phyloP scores from a whole-genome alignment of 2,888 invertebrate genomes.

The Melangyna quadrimaculata region DNA sequence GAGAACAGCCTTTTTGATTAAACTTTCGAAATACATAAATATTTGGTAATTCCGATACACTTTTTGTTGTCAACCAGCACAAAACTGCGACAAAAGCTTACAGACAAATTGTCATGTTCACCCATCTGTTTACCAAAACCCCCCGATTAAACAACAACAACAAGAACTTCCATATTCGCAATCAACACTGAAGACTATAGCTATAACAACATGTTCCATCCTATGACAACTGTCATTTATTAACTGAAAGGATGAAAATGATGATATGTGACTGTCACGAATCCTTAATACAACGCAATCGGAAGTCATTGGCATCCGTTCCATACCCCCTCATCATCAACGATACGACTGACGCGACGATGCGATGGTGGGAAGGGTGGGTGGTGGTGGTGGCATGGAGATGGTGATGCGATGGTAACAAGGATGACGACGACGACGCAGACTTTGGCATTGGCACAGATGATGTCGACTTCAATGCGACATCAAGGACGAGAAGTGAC shows the following conservation, averaged over 20 bases:
- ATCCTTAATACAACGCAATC: slow-evolving; percentile 44
- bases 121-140: slow-evolving; percentile 28
- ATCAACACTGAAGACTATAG: neutral
- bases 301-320: slow-evolving; percentile 54
- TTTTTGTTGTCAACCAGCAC: slow-evolving; percentile 4
- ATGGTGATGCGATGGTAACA: neutral
- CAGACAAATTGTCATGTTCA: slow-evolving; percentile 22
- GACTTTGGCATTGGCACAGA: slow-evolving; percentile 21
- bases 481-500: slow-evolving; percentile 50
- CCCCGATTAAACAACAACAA: neutral
- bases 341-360: neutral
- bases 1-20: neutral
- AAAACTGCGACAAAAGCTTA: slow-evolving; percentile 1
- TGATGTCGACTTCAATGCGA: slow-evolving; percentile 50
- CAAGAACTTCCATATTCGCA: neutral
- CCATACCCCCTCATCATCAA: neutral
- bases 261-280: slow-evolving; percentile 45
- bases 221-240: slow-evolving; percentile 42
- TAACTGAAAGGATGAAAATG: slow-evolving; percentile 43
- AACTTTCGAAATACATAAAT: neutral
- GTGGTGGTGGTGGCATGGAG: neutral
- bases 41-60: neutral
- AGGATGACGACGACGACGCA: neutral
- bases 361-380: neutral
- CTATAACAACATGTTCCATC: neutral